Conservation (phyloP, 2,113 vertebrate genomes). For the Bubo bubo region DNA sequence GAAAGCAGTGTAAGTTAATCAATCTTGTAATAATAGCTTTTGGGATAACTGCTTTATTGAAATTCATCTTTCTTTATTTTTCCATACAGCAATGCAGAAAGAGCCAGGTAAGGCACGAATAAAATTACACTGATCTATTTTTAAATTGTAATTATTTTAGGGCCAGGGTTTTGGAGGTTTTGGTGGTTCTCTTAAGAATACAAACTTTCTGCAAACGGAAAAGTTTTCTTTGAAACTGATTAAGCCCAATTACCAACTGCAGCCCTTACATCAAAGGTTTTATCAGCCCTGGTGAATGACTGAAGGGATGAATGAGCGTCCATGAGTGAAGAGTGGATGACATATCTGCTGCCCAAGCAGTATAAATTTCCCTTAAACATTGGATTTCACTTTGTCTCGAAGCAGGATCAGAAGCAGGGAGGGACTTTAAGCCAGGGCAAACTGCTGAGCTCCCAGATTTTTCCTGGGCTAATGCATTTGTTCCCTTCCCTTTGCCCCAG, state of each 20-base stretch:
- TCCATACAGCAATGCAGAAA: neutral
- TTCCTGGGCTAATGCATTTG: rapidly evolving
- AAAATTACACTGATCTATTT: neutral
- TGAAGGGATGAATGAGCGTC: neutral
- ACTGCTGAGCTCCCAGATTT: neutral
- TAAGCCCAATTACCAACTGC: neutral
- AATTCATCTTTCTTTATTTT: slow-evolving; percentile 10
- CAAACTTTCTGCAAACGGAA: neutral
- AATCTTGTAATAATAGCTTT: slow-evolving; percentile 38
- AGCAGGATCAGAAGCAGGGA: neutral
- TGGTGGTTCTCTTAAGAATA: neutral
- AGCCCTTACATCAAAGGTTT: neutral
- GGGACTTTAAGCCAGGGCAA: too few species aligned
- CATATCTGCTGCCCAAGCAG: neutral
- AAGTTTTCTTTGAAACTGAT: neutral
- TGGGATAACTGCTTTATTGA: neutral
- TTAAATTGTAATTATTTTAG: neutral
- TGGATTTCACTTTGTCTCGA: neutral
- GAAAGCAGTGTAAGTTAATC: slow-evolving; percentile 39
- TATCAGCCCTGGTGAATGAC: neutral
- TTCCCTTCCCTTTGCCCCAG: neutral
- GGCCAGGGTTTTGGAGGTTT: neutral
- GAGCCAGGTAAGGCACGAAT: neutral
- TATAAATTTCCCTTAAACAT: rapidly evolving
- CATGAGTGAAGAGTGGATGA: rapidly evolving